Evolutionary conservation across 2,113 vertebrate species (phyloP).

Genomic region (Mobula birostris): DNA sequence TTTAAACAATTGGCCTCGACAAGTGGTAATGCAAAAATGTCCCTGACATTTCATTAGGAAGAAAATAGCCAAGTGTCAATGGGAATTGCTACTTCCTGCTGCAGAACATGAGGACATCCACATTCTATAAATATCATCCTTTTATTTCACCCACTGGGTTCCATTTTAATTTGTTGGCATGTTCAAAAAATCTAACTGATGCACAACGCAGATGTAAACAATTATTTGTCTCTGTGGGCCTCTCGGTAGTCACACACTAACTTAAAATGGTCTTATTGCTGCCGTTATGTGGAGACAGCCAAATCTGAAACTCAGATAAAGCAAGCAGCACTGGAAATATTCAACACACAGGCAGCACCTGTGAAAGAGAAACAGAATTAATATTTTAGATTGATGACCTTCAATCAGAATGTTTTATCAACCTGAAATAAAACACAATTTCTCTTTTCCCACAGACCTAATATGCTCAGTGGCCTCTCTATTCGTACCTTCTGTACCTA

Average conservation of each 20-base stretch:
- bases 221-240: neutral
- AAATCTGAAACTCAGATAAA: neutral
- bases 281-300: neutral
- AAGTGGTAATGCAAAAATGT: neutral
- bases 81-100: neutral
- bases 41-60: neutral
- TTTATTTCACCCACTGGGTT: neutral
- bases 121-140: neutral
- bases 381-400: too few species aligned
- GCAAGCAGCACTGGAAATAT: too few species aligned
- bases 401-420: too few species aligned
- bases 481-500: too few species aligned
- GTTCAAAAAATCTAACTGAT: neutral
- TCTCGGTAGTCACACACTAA: neutral
- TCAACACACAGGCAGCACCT: too few species aligned
- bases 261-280: neutral
- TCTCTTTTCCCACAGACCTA: too few species aligned
- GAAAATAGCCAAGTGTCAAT: neutral
- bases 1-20: neutral
- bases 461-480: too few species aligned
- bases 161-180: conserved; percentile 17
- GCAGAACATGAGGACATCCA: neutral
- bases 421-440: too few species aligned
- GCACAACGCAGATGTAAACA: conserved; percentile 15
- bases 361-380: too few species aligned